Conservation (phyloP, 2,888 invertebrate genomes). For the Cylindroiulus punctatus region DNA sequence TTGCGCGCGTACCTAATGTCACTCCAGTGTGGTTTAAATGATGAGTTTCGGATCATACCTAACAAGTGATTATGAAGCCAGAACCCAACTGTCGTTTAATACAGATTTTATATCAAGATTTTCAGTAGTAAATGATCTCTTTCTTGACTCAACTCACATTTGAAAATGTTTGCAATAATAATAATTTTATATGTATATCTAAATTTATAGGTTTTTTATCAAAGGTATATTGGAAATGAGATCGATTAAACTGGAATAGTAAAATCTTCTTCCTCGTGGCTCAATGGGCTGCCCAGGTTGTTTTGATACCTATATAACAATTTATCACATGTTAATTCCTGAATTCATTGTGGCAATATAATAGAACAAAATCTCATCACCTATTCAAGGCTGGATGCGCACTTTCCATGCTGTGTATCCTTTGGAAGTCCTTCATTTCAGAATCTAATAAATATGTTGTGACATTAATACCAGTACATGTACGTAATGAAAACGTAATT, state of each 20-base stretch:
- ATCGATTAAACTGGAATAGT: constrained; percentile 49
- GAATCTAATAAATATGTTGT: constrained; percentile 43
- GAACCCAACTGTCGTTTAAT: neutral
- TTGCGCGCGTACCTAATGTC: too few relatives aligned
- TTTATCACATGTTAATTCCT: neutral
- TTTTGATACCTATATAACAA: constrained; percentile 47
- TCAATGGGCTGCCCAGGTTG: constrained; percentile 49
- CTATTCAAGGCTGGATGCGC: constrained; percentile 41
- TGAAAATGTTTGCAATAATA: constrained; percentile 30
- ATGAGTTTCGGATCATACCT: too few relatives aligned
- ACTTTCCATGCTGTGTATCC: constrained; percentile 38
- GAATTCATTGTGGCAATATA: neutral
- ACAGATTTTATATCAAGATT: constrained; percentile 6
- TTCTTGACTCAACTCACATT: neutral
- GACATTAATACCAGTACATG: neutral
- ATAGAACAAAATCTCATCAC: neutral
- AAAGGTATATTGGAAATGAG: neutral
- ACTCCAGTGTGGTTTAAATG: too few relatives aligned
- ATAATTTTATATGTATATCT: constrained; percentile 37
- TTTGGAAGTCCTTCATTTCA: constrained; percentile 54
- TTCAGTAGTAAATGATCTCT: constrained; percentile 9
- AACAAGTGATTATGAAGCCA: neutral
- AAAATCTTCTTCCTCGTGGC: constrained; percentile 53
- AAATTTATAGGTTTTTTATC: constrained; percentile 44
- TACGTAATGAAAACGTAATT: too few relatives aligned